phyloP scores from a whole-genome alignment of 2,888 invertebrate genomes.

The Leptothorax acervorum region DNA sequence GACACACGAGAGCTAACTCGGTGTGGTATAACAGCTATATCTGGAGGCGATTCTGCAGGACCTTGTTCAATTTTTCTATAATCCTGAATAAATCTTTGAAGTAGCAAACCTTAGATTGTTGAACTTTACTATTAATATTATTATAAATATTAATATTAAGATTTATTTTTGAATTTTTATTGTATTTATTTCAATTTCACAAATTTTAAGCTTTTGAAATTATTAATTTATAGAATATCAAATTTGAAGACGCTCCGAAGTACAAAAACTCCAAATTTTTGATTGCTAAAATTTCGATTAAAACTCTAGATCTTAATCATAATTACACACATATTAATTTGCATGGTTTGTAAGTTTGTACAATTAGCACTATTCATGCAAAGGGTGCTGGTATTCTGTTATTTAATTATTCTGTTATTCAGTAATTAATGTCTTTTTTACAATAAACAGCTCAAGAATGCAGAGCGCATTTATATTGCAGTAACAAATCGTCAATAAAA shows the following conservation, averaged over 20 bases:
- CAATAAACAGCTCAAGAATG: slow-evolving; percentile 12
- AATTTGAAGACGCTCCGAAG: not conserved
- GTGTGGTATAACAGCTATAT: slow-evolving; percentile 63
- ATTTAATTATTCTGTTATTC: not conserved
- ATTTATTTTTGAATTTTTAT: not conserved
- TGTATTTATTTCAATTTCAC: not conserved
- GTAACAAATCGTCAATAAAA: slow-evolving; percentile 44
- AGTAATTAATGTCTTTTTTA: not conserved
- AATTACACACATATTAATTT: slow-evolving; percentile 10
- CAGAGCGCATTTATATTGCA: slow-evolving; percentile 6
- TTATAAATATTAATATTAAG: not conserved
- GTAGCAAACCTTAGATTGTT: not conserved
- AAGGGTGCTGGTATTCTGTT: not conserved
- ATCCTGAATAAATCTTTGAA: slow-evolving; percentile 69
- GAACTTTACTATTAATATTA: not conserved
- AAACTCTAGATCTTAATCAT: not conserved
- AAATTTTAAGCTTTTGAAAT: not conserved
- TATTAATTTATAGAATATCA: not conserved
- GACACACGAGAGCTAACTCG: slow-evolving; percentile 8
- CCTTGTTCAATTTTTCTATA: slow-evolving; percentile 77
- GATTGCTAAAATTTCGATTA: not conserved
- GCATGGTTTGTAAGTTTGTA: not conserved
- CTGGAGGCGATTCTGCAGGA: slow-evolving; percentile 67
- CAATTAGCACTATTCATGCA: not conserved
- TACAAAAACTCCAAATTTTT: not conserved